Conservation (phyloP, 1,140 invertebrate genomes). For the Lethocerus indicus region DNA sequence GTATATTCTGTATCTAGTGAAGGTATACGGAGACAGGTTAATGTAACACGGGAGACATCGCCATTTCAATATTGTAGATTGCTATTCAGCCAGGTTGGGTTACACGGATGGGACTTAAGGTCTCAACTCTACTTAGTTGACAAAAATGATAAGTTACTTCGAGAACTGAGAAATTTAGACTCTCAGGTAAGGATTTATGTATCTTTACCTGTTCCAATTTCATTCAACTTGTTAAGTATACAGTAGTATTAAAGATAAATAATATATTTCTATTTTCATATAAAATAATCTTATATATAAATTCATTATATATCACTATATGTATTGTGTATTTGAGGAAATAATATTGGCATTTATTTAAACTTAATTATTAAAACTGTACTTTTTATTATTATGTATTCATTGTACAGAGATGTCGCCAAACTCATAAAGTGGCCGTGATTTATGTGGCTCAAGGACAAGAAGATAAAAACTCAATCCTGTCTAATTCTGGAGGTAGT, state of each 20-base stretch:
- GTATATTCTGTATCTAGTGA: neutral
- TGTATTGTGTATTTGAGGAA: no score
- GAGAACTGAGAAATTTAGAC: slow-evolving; percentile 87
- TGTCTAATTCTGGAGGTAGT: slow-evolving; percentile 56
- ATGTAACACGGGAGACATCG: slow-evolving; percentile 20
- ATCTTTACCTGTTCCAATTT: no score
- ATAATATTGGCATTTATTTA: no score
- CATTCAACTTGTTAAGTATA: no score
- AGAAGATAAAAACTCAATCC: slow-evolving; percentile 87
- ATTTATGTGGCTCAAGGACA: slow-evolving; percentile 95
- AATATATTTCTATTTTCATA: no score
- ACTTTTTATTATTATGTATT: no score
- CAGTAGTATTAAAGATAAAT: no score
- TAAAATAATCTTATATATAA: no score
- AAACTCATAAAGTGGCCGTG: slow-evolving; percentile 98
- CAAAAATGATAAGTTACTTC: slow-evolving; percentile 75
- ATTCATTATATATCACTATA: no score
- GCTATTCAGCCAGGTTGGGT: slow-evolving; percentile 76
- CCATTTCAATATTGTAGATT: slow-evolving; percentile 72
- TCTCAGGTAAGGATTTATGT: slow-evolving; percentile 51
- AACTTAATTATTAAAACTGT: no score
- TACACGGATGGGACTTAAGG: slow-evolving; percentile 77
- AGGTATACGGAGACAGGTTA: neutral
- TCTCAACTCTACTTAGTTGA: slow-evolving; percentile 69
- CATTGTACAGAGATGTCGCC: slow-evolving; percentile 54